A percentile compares a stretch with the other conserved stretches of the same genome.
phyloP scores from a whole-genome alignment of 2,888 invertebrate genomes.

The Dendrolimus houi region DNA sequence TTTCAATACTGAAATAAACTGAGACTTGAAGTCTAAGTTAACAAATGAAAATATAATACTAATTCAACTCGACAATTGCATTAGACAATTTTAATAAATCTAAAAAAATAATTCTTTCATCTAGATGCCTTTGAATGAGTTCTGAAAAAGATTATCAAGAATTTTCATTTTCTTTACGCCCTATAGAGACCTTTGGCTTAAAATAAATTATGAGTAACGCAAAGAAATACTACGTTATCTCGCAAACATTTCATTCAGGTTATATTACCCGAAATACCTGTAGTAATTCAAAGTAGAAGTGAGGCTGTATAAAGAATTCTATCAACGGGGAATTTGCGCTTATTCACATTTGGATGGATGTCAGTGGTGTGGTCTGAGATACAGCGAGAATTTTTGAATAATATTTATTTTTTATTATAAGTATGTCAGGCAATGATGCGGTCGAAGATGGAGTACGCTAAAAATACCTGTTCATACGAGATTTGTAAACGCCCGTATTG shows the following conservation, averaged over 20 bases:
- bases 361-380: slow-evolving; percentile 15
- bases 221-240: neutral
- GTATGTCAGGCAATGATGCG: too few relatives aligned
- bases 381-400: slow-evolving; percentile 12
- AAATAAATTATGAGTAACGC: slow-evolving; percentile 6
- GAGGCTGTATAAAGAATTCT: slow-evolving; percentile 56
- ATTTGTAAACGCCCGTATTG: too few relatives aligned
- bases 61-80: too few relatives aligned
- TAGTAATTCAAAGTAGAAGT: slow-evolving; percentile 38
- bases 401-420: too few relatives aligned
- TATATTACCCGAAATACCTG: slow-evolving; percentile 18
- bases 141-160: neutral
- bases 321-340: slow-evolving; percentile 52
- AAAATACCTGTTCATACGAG: too few relatives aligned
- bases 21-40: too few relatives aligned
- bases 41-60: too few relatives aligned
- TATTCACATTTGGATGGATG: slow-evolving; percentile 40
- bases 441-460: too few relatives aligned
- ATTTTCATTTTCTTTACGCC: neutral
- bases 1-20: too few relatives aligned
- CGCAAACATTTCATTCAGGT: slow-evolving; percentile 10
- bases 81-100: too few relatives aligned
- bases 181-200: neutral
- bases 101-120: too few relatives aligned
- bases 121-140: too few relatives aligned